phyloP scores from a whole-genome alignment of 2,797 vertebrate species.

The Lacerta agilis region DNA sequence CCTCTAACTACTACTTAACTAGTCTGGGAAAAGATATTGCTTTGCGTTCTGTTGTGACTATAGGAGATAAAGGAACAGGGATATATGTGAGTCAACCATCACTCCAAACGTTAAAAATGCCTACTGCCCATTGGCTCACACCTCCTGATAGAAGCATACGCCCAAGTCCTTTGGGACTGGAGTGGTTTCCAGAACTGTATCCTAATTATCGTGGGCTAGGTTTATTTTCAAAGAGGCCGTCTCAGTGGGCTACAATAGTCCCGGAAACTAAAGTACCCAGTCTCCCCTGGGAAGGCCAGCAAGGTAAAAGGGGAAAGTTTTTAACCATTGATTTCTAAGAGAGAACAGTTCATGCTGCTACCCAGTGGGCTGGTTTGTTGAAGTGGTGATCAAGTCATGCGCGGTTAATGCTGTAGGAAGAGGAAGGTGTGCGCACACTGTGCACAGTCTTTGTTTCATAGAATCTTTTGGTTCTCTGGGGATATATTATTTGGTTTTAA shows the following conservation, averaged over 20 bases:
- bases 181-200: slow-evolving; percentile 80
- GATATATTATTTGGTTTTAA: not conserved
- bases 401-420: not conserved
- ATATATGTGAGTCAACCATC: not conserved
- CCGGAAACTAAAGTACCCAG: not conserved
- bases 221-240: slow-evolving; percentile 52
- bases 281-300: not conserved
- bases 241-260: not conserved
- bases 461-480: not conserved
- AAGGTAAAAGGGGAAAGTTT: slow-evolving; percentile 60
- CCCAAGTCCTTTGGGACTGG: slow-evolving; percentile 55
- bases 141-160: not conserved
- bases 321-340: not conserved
- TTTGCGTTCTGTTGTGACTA: fast-evolving
- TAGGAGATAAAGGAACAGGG: fast-evolving
- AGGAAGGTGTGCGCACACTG: not conserved
- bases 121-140: not conserved
- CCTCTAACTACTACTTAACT: not conserved
- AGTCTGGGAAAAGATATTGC: not conserved
- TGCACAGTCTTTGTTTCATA: not conserved
- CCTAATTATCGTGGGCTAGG: slow-evolving; percentile 58
- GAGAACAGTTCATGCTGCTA: not conserved
- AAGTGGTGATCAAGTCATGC: not conserved
- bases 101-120: not conserved
- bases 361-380: not conserved